Base-by-base conservation (phyloP, 2,113 vertebrate genomes). In the Mus spicilegus region DNA sequence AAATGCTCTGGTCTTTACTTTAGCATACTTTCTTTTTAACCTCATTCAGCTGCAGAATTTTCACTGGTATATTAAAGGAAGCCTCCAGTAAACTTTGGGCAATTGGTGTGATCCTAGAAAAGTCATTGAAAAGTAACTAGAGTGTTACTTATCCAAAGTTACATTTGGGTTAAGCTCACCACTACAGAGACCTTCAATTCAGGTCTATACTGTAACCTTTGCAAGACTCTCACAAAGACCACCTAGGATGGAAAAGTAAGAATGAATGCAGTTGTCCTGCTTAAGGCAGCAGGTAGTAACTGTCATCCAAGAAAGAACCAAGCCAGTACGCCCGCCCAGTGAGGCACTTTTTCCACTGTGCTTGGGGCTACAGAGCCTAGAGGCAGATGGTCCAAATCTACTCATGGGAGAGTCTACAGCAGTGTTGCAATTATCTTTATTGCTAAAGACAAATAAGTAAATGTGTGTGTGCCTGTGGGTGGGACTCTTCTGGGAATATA, bases 101-200 rank as follows among this genome's bases (percentile, higher is more conserved):
- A 51, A n/a, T 10, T 61, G 16, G 82, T 78, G 51, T n/a, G 51
- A 87, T 46, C 87, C 7, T 75, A 87, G 20, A n/a, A 96, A 90
- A 87, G 16, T 39, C 88, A 70, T 36, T 4, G 36, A 86, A 92
- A 82, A 90, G 28, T 5, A 63, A 28, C 51, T 49, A 65, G 78
- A 94, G 86, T 54, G 22, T 42, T 19, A 93, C 46, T 89, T 69
- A 70, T 54, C 16, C 24, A 92, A 93, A 92, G 63, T 22, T 78
- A 56, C 51, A 75, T 49, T 82, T 69, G 16, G 91, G 30, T 92
- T 73, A 65, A 20, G 80, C 54, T 96, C 61, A 65, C 75, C 75
- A 78, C 12, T 54, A 39, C 49, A 75, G 36, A 65, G 5, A 94
- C 16, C 49, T 91, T 91, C 72, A n/a, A 86, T 28, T 70, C 0